Evolutionary conservation across 2,113 vertebrate genomes (phyloP).

Genomic region (Ivindomyrus marchei): DNA sequence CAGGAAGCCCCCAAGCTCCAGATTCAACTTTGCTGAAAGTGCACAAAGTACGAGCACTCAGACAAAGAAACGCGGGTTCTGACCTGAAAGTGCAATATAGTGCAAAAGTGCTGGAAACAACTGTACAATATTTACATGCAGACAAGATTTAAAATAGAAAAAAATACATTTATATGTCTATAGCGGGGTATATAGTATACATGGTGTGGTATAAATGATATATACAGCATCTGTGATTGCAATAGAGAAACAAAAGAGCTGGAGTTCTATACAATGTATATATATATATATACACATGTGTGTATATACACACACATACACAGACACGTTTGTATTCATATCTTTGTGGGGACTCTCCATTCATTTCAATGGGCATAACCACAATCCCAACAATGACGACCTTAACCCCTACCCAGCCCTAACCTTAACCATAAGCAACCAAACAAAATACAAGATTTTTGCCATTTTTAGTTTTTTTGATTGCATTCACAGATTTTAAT

Average conservation of each 20-base stretch:
- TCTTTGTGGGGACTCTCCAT: neutral
- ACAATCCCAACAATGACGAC: neutral
- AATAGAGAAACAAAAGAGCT: neutral
- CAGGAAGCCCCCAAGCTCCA: neutral
- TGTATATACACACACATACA: neutral
- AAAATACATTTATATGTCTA: neutral
- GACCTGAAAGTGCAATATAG: neutral
- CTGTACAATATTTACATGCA: neutral
- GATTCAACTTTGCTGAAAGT: neutral
- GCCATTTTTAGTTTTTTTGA: neutral
- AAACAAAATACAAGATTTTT: neutral
- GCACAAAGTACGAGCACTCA: neutral
- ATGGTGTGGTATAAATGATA: neutral
- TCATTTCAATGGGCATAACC: neutral
- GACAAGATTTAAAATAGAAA: neutral
- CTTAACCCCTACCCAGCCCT: neutral
- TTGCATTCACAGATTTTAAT: neutral
- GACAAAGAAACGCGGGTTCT: neutral
- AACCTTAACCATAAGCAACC: neutral
- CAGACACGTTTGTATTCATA: neutral
- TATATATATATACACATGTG: neutral
- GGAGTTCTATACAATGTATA: neutral
- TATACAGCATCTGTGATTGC: neutral
- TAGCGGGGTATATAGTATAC: neutral
- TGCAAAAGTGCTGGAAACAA: neutral